Evolutionary conservation across 2,113 vertebrate species (phyloP).

Genomic region (Muntiacus muntjak): DNA sequence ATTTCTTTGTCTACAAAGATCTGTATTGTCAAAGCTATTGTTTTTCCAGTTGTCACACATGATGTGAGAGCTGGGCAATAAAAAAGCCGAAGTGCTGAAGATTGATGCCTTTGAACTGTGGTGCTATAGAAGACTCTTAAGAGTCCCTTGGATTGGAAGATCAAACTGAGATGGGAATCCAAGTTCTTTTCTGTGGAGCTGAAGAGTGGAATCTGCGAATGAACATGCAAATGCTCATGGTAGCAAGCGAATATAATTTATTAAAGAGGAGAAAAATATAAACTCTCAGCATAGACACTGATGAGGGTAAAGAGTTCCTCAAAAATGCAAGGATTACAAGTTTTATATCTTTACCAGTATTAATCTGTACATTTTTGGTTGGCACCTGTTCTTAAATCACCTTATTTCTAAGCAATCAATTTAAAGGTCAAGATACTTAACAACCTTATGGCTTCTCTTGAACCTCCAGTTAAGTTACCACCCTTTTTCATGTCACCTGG

Average conservation of each 20-base stretch:
- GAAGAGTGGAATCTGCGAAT: not conserved
- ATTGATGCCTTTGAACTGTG: not conserved
- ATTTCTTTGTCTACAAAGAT: not conserved
- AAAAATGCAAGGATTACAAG: not conserved
- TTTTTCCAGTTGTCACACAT: not conserved
- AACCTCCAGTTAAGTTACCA: not conserved
- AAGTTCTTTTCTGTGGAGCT: not conserved
- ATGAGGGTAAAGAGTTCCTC: not conserved
- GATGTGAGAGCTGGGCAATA: not conserved
- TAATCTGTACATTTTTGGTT: not conserved
- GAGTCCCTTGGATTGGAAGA: not conserved
- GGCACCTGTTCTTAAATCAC: not conserved
- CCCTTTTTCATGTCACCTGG: not conserved
- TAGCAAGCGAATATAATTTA: not conserved
- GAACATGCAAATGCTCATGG: not conserved
- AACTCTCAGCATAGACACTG: not conserved
- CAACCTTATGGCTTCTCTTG: not conserved
- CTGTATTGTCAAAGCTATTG: not conserved
- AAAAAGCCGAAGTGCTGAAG: not conserved
- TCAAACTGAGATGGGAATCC: not conserved
- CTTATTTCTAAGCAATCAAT: not conserved
- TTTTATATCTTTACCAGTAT: not conserved
- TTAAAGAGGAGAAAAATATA: not conserved
- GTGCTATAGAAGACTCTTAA: not conserved
- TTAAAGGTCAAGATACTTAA: not conserved